A percentile compares a stretch with the other conserved stretches of the same genome.
Evolutionary conservation across 2,797 vertebrate genomes (phyloP).

Genomic region (Otolemur crassicaudatus): DNA sequence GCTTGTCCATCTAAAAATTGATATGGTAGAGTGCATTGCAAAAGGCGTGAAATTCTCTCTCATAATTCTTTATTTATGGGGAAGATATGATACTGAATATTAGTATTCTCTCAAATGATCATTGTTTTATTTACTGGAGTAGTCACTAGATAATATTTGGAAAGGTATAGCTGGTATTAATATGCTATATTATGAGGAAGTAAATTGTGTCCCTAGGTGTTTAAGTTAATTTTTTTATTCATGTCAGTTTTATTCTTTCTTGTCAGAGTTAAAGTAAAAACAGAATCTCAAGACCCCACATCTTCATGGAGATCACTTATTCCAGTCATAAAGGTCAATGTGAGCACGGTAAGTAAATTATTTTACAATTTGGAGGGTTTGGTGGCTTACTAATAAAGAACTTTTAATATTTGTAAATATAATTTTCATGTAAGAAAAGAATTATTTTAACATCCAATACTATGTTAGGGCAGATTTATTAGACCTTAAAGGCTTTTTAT

Average conservation of each 20-base stretch:
- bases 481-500: not conserved
- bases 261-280: constrained; percentile 93
- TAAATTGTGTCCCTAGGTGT: not conserved
- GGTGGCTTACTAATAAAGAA: not conserved
- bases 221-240: constrained; percentile 19
- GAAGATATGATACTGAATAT: too few relatives aligned
- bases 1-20: not conserved
- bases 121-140: constrained; percentile 24
- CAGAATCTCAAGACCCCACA: constrained; percentile 94
- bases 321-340: constrained; percentile 98
- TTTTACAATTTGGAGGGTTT: not conserved
- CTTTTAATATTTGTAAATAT: constrained; percentile 22
- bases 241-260: constrained; percentile 29
- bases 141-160: not conserved
- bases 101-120: not conserved
- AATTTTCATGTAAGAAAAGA: constrained; percentile 62
- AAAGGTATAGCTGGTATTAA: not conserved
- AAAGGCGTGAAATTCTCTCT: not conserved
- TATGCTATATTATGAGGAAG: not conserved
- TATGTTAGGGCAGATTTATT: constrained; percentile 22
- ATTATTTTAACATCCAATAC: not conserved
- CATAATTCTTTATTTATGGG: too few relatives aligned
- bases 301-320: constrained; percentile 99
- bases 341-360: constrained; percentile 95
- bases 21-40: not conserved